Evolutionary conservation across 64 coral and sea anemone species (phyloP).

Genomic region (Acropora tenuis): DNA sequence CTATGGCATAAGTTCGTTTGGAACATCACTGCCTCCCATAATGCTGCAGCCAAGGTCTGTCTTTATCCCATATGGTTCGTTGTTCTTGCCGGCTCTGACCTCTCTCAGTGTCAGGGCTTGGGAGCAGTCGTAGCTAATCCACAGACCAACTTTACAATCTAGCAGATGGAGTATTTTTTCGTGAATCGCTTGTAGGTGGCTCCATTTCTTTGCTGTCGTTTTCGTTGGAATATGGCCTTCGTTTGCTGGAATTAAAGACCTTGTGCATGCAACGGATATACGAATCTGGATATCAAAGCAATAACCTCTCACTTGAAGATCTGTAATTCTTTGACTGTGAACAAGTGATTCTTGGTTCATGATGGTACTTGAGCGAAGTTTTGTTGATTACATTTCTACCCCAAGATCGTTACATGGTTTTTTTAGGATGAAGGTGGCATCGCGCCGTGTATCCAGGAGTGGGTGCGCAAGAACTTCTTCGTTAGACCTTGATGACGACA

Average conservation of each 20-base stretch:
- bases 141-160: neutral
- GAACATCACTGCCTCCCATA: neutral
- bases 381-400: no score
- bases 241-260: neutral
- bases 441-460: neutral
- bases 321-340: neutral
- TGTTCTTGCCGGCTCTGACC: neutral
- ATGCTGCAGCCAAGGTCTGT: neutral
- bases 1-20: neutral
- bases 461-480: neutral
- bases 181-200: neutral
- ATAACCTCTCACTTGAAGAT: neutral
- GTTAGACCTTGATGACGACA: neutral
- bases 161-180: neutral
- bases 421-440: neutral
- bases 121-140: neutral
- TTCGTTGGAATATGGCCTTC: neutral
- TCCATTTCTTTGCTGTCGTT: neutral
- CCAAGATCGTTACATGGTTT: neutral
- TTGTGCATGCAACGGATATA: neutral
- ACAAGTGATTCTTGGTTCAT: neutral
- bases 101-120: neutral
- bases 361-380: neutral
- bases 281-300: neutral
- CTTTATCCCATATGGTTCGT: neutral